Evolutionary conservation across 2,113 vertebrate genomes (phyloP).

Genomic region (Phasianus colchicus): DNA sequence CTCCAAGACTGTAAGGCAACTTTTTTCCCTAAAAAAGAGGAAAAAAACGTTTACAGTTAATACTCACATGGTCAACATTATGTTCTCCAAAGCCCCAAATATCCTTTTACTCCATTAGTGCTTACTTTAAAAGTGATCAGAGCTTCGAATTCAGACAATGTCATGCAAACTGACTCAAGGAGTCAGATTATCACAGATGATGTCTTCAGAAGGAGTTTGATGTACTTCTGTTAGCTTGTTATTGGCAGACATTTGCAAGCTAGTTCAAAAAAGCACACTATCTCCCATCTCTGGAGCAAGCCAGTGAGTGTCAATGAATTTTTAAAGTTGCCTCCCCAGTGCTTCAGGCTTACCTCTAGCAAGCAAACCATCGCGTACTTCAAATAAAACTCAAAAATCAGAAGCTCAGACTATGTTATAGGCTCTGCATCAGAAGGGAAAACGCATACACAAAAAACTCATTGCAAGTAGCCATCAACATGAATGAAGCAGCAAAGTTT

Average conservation of each 20-base stretch:
- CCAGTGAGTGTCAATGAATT: not conserved
- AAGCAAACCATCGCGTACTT: not conserved
- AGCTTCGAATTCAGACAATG: not conserved
- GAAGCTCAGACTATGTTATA: not conserved
- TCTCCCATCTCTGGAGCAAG: not conserved
- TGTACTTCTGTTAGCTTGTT: not conserved
- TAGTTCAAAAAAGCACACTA: not conserved
- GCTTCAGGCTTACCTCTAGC: not conserved
- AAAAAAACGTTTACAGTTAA: not conserved
- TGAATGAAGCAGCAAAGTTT: not conserved
- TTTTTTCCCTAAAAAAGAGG: slow-evolving; percentile 89
- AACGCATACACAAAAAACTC: not conserved
- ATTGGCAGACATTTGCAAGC: not conserved
- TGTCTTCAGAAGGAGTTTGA: not conserved
- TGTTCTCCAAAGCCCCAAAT: not conserved
- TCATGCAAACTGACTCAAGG: not conserved
- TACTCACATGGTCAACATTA: not conserved
- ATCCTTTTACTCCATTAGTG: not conserved
- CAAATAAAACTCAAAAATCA: not conserved
- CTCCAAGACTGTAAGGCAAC: slow-evolving; percentile 88
- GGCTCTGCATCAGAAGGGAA: not conserved
- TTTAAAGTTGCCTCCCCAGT: not conserved
- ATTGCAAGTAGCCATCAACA: not conserved
- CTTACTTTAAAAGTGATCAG: not conserved
- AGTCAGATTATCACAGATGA: not conserved